Percentiles rank a stretch among this genome's conserved stretches.
phyloP scores from a whole-genome alignment of 2,113 vertebrate genomes.

The Notechis scutatus region DNA sequence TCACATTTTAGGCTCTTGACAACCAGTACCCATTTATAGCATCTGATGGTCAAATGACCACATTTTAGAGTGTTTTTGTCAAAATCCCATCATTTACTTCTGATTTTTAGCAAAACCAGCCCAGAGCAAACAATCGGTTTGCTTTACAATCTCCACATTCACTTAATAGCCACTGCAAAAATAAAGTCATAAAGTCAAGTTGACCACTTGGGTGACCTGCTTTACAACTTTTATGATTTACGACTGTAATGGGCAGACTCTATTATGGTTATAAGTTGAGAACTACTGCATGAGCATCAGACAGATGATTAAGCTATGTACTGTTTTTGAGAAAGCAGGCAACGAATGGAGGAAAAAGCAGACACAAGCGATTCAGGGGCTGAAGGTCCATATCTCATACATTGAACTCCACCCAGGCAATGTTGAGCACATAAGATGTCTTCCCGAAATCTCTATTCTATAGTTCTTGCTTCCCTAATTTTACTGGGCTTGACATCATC shows the following conservation, averaged over 20 bases:
- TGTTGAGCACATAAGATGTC: neutral
- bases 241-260: neutral
- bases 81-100: neutral
- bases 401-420: neutral
- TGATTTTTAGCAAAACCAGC: neutral
- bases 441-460: neutral
- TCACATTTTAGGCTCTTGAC: neutral
- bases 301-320: neutral
- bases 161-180: neutral
- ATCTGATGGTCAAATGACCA: neutral
- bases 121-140: neutral
- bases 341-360: neutral
- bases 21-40: neutral
- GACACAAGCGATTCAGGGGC: neutral
- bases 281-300: neutral
- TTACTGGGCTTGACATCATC: neutral
- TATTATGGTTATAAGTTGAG: neutral
- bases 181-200: neutral
- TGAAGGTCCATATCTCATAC: neutral
- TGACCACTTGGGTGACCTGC: neutral
- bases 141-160: neutral
- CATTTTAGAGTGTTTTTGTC: neutral
- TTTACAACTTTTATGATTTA: neutral
- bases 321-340: neutral
- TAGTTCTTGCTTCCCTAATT: neutral